Evolutionary conservation across 2,113 vertebrate genomes (phyloP).

Genomic region (Psilopogon haemacephalus): DNA sequence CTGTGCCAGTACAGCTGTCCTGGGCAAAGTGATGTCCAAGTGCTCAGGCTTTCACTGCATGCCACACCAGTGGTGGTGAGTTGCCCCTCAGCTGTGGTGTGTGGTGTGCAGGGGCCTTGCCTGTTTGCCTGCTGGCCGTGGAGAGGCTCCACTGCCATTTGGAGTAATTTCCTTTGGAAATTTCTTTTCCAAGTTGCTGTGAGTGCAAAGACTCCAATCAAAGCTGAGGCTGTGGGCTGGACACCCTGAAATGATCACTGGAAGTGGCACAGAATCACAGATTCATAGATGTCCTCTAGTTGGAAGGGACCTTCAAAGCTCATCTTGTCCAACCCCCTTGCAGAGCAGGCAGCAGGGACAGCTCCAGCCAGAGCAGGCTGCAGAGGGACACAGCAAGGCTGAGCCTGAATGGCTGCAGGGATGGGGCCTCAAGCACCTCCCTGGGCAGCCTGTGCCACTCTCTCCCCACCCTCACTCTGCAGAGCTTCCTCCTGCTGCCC

Average conservation of each 20-base stretch:
- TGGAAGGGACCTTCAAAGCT: too few relatives aligned
- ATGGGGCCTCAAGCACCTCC: too few relatives aligned
- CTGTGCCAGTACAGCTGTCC: background rate
- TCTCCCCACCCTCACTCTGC: too few relatives aligned
- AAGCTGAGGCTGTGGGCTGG: background rate
- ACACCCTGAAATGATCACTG: background rate
- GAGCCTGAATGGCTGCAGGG: too few relatives aligned
- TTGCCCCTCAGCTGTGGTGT: rapidly evolving
- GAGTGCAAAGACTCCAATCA: background rate
- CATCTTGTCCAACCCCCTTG: too few relatives aligned
- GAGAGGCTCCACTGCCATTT: background rate
- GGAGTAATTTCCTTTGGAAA: background rate
- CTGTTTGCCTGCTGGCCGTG: background rate
- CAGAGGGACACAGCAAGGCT: too few relatives aligned
- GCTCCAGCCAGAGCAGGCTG: too few relatives aligned
- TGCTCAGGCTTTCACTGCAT: background rate
- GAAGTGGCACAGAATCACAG: background rate
- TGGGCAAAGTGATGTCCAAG: background rate
- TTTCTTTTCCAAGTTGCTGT: background rate
- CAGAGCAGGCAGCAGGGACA: too few relatives aligned
- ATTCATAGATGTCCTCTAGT: too few relatives aligned
- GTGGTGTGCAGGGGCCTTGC: background rate
- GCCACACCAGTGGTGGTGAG: rapidly evolving
- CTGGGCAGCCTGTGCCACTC: too few relatives aligned
- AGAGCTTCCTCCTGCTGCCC: too few relatives aligned